phyloP scores from a whole-genome alignment of 2,797 vertebrate species.

The Dallia pectoralis region DNA sequence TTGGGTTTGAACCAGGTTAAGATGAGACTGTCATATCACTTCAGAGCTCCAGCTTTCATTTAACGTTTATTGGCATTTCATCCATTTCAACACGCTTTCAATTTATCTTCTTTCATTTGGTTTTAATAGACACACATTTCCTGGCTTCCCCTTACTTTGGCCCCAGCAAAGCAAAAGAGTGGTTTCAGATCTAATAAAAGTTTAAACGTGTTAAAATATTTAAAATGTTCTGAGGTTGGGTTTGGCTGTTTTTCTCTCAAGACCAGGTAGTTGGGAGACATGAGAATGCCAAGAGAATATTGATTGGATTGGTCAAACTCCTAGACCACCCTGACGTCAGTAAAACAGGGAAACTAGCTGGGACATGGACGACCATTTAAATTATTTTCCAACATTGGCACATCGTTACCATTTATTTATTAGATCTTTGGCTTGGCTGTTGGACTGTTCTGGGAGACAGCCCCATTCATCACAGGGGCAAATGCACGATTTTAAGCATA shows the following conservation, averaged over 20 bases:
- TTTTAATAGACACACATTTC: background rate
- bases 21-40: too few species aligned
- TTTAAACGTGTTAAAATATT: background rate
- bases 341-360: background rate
- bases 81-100: background rate
- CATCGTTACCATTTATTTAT: background rate
- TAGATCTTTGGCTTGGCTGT: background rate
- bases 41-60: background rate
- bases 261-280: constrained; percentile 27
- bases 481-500: background rate
- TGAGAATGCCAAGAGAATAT: constrained; percentile 18
- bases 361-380: background rate
- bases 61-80: background rate
- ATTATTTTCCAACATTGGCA: background rate
- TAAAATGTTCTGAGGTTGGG: background rate
- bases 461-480: background rate
- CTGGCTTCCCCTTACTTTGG: background rate
- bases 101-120: background rate
- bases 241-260: background rate
- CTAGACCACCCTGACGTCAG: constrained; percentile 12
- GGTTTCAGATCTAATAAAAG: background rate
- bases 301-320: constrained; percentile 17
- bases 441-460: background rate
- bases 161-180: background rate
- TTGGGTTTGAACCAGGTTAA: too few species aligned